Conservation (phyloP, 1,140 invertebrate species). For the Diorhabda carinulata region DNA sequence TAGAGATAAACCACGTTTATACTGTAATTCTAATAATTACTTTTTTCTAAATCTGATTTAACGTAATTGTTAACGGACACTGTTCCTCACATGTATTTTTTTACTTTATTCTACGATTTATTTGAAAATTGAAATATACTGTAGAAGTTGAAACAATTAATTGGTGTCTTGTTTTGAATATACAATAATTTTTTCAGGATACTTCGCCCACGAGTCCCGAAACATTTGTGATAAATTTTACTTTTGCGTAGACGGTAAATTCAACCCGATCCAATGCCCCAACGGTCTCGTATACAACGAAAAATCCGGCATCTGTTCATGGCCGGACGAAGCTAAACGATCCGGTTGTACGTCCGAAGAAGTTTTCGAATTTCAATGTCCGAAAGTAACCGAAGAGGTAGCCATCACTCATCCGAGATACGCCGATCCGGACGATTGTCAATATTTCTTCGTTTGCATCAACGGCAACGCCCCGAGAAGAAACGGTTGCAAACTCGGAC, state of each 20-base stretch:
- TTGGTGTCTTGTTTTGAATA: neutral
- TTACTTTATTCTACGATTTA: no score
- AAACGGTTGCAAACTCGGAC: conserved; percentile 83
- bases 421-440: conserved; percentile 83
- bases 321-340: conserved; percentile 86
- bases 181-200: conserved; percentile 39
- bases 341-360: conserved; percentile 79
- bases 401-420: conserved; percentile 79
- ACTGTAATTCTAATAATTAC: no score
- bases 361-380: conserved; percentile 81
- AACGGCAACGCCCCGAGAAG: conserved; percentile 77
- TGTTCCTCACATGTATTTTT: no score
- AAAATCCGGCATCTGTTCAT: conserved; percentile 84
- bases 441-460: conserved; percentile 89
- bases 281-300: conserved; percentile 84
- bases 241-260: conserved; percentile 84
- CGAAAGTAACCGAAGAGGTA: conserved; percentile 67
- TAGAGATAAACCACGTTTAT: no score
- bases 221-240: conserved; percentile 85
- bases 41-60: no score
- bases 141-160: no score
- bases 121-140: no score
- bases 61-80: no score
- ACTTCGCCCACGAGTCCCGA: conserved; percentile 78
- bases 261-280: conserved; percentile 85